Percentiles rank a stretch among this genome's conserved stretches.
These are phyloP conservation scores for Corythucha ciliata DNA, from an alignment of 2,888 invertebrate species.

Conservation along the genomic window DNA sequence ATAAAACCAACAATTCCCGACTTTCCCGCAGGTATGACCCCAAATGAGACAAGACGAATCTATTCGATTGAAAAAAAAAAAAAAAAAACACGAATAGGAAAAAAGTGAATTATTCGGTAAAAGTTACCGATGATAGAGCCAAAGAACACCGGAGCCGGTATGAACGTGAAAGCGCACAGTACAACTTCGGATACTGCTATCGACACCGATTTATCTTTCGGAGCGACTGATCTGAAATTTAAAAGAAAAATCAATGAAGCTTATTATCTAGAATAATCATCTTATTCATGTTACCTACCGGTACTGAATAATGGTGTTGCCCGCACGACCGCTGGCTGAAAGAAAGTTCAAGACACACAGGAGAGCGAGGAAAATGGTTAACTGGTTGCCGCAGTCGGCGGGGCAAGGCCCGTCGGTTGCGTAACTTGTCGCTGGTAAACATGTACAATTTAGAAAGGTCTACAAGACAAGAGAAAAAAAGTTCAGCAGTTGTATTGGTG, in stretches of 20 bases:
- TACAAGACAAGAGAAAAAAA: conserved; percentile 30
- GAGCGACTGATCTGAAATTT: conserved; percentile 38
- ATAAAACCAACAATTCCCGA: conserved; percentile 44
- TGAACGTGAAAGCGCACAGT: conserved; percentile 39
- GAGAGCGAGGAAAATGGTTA: conserved; percentile 30
- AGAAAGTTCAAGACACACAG: conserved; percentile 32
- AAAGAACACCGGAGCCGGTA: conserved; percentile 44
- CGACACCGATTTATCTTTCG: conserved; percentile 40
- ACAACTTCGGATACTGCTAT: conserved; percentile 39
- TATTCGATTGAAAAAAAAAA: conserved; percentile 21
- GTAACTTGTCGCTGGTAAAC: conserved; percentile 31
- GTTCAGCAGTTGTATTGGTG: not conserved
- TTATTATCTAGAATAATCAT: not conserved
- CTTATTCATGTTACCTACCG: conserved; percentile 25
- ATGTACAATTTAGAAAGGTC: conserved; percentile 40
- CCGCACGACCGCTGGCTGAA: conserved; percentile 32
- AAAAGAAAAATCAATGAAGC: conserved; percentile 11
- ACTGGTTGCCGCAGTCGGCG: conserved; percentile 27
- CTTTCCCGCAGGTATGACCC: conserved; percentile 41
- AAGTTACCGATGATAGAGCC: conserved; percentile 42
- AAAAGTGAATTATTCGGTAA: not conserved
- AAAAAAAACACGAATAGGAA: conserved; percentile 3
- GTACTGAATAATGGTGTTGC: conserved; percentile 34
- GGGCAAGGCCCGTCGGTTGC: conserved; percentile 26
- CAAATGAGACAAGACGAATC: conserved; percentile 44